Evolutionary conservation across 2,797 vertebrate genomes (phyloP).

Genomic region (Myotis daubentonii): DNA sequence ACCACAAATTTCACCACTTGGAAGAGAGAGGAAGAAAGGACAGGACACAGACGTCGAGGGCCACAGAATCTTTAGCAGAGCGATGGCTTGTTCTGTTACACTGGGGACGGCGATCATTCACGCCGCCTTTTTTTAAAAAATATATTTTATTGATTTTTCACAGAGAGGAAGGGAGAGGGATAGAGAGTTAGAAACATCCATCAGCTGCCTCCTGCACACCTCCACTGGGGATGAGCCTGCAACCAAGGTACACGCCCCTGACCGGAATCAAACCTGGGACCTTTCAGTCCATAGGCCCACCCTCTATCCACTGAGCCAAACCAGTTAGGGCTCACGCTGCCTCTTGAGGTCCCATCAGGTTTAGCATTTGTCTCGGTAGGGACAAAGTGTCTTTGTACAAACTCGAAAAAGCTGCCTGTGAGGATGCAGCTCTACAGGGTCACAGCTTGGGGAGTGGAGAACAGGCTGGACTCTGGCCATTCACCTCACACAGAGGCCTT

Average conservation of each 20-base stretch:
- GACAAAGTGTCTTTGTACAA: background rate
- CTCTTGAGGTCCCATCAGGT: background rate
- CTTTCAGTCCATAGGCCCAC: too few species aligned
- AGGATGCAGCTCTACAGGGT: background rate
- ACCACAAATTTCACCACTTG: background rate
- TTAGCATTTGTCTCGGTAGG: background rate
- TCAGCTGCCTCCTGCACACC: too few species aligned
- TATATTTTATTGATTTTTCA: too few species aligned
- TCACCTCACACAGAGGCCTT: background rate
- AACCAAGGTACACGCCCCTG: too few species aligned
- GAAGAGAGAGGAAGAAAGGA: background rate
- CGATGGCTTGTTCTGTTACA: accelerated
- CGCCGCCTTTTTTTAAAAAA: too few species aligned
- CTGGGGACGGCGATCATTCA: accelerated
- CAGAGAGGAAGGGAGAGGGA: too few species aligned
- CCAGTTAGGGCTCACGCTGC: accelerated
- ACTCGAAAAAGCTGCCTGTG: background rate
- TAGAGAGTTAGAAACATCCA: too few species aligned
- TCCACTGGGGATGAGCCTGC: too few species aligned
- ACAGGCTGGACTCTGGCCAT: background rate
- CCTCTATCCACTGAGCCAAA: too few species aligned
- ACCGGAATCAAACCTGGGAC: too few species aligned
- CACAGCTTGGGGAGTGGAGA: background rate
- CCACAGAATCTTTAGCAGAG: background rate
- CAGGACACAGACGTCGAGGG: accelerated